A percentile compares a stretch with the other conserved stretches of the same genome.
Conservation (phyloP, 2,113 vertebrate genomes). For the Gambusia holbrooki region DNA sequence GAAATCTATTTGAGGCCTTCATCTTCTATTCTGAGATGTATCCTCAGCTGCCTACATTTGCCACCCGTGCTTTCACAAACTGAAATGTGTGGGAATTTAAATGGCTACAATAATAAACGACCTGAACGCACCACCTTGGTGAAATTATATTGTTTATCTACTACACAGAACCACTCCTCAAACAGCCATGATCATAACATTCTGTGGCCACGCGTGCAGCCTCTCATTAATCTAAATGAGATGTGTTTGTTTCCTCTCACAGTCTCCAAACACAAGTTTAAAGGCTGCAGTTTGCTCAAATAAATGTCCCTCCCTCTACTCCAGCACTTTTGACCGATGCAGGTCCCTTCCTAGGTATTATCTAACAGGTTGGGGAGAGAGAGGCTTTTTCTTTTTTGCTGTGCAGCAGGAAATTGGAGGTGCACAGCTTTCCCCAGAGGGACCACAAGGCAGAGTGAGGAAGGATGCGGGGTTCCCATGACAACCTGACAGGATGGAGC, state of each 20-base stretch:
- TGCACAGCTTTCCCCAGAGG: slow-evolving; percentile 60
- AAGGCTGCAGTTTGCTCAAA: slow-evolving; percentile 36
- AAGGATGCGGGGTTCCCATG: slow-evolving; percentile 79
- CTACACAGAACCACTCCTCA: slow-evolving; percentile 64
- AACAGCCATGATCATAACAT: slow-evolving; percentile 66
- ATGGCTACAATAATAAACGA: slow-evolving; percentile 63
- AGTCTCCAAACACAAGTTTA: slow-evolving; percentile 43
- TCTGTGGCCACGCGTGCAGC: slow-evolving; percentile 42
- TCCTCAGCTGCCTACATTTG: slow-evolving; percentile 46
- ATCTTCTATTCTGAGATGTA: slow-evolving; percentile 41
- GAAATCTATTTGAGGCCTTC: slow-evolving; percentile 37
- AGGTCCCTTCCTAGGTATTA: slow-evolving; percentile 22
- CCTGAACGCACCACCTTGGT: slow-evolving; percentile 49
- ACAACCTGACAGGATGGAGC: slow-evolving; percentile 76
- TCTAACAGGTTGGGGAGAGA: slow-evolving; percentile 40
- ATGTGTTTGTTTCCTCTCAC: slow-evolving; percentile 45
- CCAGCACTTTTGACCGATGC: background rate
- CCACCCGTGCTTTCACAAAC: slow-evolving; percentile 54
- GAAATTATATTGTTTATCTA: slow-evolving; percentile 71
- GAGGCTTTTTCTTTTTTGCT: slow-evolving; percentile 31
- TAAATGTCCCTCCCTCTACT: slow-evolving; percentile 26
- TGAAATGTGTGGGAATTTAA: slow-evolving; percentile 66
- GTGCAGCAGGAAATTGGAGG: slow-evolving; percentile 48
- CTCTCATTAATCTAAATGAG: slow-evolving; percentile 73
- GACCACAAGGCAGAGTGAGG: slow-evolving; percentile 58